phyloP scores from a whole-genome alignment of 2,113 vertebrate species.

The Talpa occidentalis region DNA sequence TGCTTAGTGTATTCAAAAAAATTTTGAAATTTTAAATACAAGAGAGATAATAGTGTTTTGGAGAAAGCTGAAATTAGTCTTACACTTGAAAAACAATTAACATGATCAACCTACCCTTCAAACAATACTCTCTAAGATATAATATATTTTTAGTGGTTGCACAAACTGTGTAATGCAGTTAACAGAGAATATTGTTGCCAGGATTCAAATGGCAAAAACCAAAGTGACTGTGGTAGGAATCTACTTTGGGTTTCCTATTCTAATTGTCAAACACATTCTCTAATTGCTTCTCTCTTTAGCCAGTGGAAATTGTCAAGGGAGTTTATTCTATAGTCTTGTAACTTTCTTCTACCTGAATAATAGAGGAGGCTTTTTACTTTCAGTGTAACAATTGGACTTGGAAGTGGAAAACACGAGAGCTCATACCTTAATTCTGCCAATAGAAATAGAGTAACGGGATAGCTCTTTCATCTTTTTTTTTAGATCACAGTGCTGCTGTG shows the following conservation, averaged over 20 bases:
- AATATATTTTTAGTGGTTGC: neutral
- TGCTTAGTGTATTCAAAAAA: neutral
- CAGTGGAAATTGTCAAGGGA: neutral
- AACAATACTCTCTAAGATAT: neutral
- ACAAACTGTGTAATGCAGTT: neutral
- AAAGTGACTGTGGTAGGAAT: neutral
- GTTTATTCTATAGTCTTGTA: neutral
- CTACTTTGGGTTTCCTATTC: neutral
- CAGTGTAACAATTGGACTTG: neutral
- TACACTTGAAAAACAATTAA: conserved; percentile 33
- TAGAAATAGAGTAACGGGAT: neutral
- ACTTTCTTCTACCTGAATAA: neutral
- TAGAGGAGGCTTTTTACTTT: neutral
- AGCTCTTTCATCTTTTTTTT: neutral
- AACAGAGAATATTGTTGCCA: conserved; percentile 40
- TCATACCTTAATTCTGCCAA: neutral
- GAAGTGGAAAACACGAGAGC: neutral
- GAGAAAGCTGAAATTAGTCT: conserved; percentile 49
- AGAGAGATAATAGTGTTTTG: neutral
- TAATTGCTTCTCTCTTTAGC: neutral
- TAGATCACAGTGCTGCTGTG: neutral
- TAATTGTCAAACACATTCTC: neutral
- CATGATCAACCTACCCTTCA: neutral
- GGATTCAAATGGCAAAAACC: neutral
- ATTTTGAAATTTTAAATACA: conserved; percentile 34